Conservation (phyloP, 2,797 vertebrate genomes). For the Tapera naevia region DNA sequence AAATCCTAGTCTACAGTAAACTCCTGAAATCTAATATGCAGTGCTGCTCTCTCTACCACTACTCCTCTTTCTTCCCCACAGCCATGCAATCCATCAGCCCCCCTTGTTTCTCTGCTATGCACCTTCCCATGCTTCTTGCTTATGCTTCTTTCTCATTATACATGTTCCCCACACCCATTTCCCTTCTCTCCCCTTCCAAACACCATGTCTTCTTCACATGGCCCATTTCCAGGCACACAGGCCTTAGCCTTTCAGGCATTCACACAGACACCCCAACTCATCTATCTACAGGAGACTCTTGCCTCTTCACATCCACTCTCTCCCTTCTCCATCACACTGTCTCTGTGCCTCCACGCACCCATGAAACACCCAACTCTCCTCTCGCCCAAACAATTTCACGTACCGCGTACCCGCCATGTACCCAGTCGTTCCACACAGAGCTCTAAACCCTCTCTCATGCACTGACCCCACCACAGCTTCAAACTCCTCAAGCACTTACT, state of each 20-base stretch:
- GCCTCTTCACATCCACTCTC: neutral
- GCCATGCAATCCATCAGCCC: neutral
- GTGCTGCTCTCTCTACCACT: neutral
- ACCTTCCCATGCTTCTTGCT: neutral
- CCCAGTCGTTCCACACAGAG: neutral
- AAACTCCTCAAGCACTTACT: neutral
- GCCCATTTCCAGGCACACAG: neutral
- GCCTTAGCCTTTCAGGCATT: neutral
- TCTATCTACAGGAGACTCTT: neutral
- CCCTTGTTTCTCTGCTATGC: neutral
- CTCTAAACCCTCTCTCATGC: neutral
- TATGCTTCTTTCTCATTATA: neutral
- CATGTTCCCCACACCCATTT: neutral
- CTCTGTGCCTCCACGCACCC: neutral
- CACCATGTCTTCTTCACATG: accelerated
- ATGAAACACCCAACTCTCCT: neutral
- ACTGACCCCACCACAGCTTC: neutral
- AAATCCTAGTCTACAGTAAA: neutral
- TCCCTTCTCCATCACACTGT: neutral
- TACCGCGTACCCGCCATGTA: neutral
- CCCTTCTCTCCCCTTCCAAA: neutral
- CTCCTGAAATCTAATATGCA: neutral
- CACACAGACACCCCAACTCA: neutral
- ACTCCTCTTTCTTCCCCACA: neutral
- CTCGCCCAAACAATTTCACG: neutral